phyloP scores from a whole-genome alignment of 2,888 invertebrate species.

The Rotaria macrura region DNA sequence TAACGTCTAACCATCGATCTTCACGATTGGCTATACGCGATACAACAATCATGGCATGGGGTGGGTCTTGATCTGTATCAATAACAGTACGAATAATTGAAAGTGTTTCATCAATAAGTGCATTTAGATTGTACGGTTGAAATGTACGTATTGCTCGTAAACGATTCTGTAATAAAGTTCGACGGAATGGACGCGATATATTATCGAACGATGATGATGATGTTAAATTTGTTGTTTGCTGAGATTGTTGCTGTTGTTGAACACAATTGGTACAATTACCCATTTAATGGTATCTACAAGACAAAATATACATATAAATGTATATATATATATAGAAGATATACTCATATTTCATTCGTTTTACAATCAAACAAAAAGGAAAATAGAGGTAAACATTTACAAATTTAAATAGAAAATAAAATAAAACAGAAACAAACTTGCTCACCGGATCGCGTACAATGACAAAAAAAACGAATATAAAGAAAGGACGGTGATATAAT shows the following conservation, averaged over 20 bases:
- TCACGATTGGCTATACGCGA: conserved; percentile 64
- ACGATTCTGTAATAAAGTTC: background rate
- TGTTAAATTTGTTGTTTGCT: background rate
- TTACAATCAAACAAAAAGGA: too few species aligned
- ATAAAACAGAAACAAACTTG: background rate
- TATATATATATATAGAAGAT: too few species aligned
- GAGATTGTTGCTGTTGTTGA: background rate
- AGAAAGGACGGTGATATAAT: background rate
- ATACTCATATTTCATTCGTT: too few species aligned
- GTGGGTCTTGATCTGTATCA: conserved; percentile 76
- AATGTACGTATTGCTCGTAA: background rate
- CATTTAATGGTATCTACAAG: background rate
- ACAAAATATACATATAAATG: background rate
- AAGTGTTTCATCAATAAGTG: conserved; percentile 68
- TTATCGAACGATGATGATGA: background rate
- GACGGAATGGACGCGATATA: background rate
- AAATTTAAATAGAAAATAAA: background rate
- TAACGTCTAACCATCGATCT: conserved; percentile 72
- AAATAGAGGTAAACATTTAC: background rate
- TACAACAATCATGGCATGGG: conserved; percentile 68
- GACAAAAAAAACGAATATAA: background rate
- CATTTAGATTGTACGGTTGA: conserved; percentile 51
- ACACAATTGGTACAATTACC: background rate
- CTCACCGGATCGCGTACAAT: background rate
- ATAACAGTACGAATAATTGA: conserved; percentile 69